These are phyloP conservation scores for Furcula furcula DNA, from an alignment of 2,888 invertebrate genomes.

Conservation along the genomic window DNA sequence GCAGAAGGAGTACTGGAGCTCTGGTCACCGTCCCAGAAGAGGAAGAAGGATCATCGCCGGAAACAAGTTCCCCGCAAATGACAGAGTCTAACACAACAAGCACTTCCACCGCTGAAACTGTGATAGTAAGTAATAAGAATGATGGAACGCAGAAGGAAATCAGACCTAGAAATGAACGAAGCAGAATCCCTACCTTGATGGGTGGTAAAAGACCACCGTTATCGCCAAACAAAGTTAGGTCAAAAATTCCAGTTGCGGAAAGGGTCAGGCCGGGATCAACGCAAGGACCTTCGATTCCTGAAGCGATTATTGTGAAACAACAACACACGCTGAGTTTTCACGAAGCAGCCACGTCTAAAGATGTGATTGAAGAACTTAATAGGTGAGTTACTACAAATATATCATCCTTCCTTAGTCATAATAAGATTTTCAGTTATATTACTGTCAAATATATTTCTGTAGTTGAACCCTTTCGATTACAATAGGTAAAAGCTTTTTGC, in stretches of 20 bases:
- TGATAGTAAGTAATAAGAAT: conserved; percentile 84
- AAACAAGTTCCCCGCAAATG: conserved; percentile 80
- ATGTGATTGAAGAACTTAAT: conserved; percentile 88
- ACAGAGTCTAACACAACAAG: conserved; percentile 85
- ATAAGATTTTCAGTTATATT: too few species aligned
- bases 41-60: conserved; percentile 81
- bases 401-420: too few species aligned
- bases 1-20: conserved; percentile 66
- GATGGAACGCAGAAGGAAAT: conserved; percentile 57
- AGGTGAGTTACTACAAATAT: conserved; percentile 62
- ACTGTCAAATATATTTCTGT: too few species aligned
- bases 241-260: conserved; percentile 71
- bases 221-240: conserved; percentile 60
- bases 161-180: conserved; percentile 73
- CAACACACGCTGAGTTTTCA: conserved; percentile 86
- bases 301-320: conserved; percentile 72
- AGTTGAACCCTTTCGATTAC: too few species aligned
- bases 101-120: conserved; percentile 87
- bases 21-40: conserved; percentile 84
- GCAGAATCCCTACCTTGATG: conserved; percentile 79
- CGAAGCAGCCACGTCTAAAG: conserved; percentile 88
- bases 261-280: conserved; percentile 37
- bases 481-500: too few species aligned
- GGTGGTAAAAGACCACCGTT: conserved; percentile 74
- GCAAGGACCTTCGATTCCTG: conserved; percentile 40